A percentile compares a stretch with the other conserved stretches of the same genome.
These are phyloP conservation scores for Manduca sexta DNA, from an alignment of 1,140 invertebrate genomes.

Conservation along the genomic window DNA sequence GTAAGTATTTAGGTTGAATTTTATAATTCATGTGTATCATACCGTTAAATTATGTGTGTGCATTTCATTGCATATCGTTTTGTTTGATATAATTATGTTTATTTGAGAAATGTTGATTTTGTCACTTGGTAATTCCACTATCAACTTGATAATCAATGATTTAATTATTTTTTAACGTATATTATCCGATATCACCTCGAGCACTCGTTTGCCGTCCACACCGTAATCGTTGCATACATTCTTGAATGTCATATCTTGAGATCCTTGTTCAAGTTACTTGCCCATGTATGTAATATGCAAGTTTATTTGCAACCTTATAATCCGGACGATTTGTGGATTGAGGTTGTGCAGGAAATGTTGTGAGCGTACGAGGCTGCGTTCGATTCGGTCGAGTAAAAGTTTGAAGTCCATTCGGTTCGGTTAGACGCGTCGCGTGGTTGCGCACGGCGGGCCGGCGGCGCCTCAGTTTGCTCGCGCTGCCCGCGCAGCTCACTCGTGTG, in stretches of 20 bases:
- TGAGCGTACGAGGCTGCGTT: constrained; percentile 18
- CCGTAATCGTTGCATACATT: constrained; percentile 43
- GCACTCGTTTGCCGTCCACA: constrained; percentile 4
- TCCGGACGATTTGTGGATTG: constrained; percentile 31
- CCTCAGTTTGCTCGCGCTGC: constrained; percentile 67
- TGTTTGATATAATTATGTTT: background rate
- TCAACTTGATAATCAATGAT: too few species aligned
- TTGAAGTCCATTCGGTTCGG: constrained; percentile 58
- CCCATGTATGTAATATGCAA: constrained; percentile 52
- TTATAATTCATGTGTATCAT: constrained; percentile 7
- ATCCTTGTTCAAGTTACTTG: constrained; percentile 54
- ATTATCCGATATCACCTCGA: background rate
- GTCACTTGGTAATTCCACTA: too few species aligned
- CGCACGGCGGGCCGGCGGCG: constrained; percentile 29
- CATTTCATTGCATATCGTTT: background rate
- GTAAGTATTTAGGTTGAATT: constrained; percentile 15
- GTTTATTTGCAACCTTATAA: constrained; percentile 58
- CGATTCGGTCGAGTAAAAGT: constrained; percentile 57
- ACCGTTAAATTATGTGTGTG: constrained; percentile 2
- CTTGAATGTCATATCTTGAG: constrained; percentile 49
- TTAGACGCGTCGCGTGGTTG: constrained; percentile 58
- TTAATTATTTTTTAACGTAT: background rate
- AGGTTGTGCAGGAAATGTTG: background rate
- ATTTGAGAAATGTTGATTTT: too few species aligned
- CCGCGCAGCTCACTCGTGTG: constrained; percentile 64